Percentiles rank a stretch among this genome's conserved stretches.
phyloP scores from a whole-genome alignment of 2,888 invertebrate genomes.

The Autographa pulchrina region DNA sequence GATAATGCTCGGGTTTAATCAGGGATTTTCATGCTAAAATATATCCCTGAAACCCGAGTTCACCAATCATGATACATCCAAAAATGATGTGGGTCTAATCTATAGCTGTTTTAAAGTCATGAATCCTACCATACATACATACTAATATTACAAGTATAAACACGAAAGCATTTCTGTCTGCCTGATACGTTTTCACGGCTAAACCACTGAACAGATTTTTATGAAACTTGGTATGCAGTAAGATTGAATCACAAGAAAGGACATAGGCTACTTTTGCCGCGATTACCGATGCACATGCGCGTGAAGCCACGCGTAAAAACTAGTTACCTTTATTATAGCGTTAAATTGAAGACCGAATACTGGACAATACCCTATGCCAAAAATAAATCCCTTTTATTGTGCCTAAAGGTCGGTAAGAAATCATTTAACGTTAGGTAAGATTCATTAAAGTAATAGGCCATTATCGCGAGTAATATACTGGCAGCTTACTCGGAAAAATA shows the following conservation, averaged over 20 bases:
- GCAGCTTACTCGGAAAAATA: constrained; percentile 6
- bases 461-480: constrained; percentile 2
- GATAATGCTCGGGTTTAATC: background rate
- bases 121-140: background rate
- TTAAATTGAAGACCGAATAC: background rate
- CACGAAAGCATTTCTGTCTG: no score
- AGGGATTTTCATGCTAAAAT: background rate
- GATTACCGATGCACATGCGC: no score
- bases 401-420: constrained; percentile 11
- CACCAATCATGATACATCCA: background rate
- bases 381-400: constrained; percentile 6
- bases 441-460: constrained; percentile 25
- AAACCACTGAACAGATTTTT: no score
- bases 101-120: background rate
- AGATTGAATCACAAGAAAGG: no score
- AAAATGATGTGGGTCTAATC: constrained; percentile 3
- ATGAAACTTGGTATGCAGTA: no score
- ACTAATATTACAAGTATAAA: background rate
- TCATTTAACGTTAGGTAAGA: constrained; percentile 35
- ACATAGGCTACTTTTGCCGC: no score
- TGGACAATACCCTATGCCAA: background rate
- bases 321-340: no score
- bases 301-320: no score
- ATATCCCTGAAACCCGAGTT: background rate
- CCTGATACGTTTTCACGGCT: no score